phyloP scores from a whole-genome alignment of 1,140 invertebrate species.

The Lordiphosa stackelbergi region DNA sequence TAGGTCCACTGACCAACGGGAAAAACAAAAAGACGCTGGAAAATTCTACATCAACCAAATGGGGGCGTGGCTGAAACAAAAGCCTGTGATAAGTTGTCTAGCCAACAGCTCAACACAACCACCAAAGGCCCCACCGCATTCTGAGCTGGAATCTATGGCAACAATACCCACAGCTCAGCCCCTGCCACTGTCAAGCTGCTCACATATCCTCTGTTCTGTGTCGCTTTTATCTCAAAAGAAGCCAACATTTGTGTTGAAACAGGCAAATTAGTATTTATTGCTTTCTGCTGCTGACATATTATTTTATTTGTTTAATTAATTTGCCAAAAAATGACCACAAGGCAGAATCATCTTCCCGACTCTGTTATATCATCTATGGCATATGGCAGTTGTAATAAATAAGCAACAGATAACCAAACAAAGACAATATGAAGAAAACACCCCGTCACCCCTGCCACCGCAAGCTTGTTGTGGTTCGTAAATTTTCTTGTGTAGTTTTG shows the following conservation, averaged over 20 bases:
- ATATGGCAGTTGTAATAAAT: conserved; percentile 71
- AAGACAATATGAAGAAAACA: conserved; percentile 42
- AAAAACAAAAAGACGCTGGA: not conserved
- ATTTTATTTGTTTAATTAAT: conserved; percentile 76
- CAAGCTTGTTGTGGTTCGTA: conserved; percentile 43
- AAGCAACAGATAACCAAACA: conserved; percentile 67
- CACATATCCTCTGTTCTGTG: conserved; percentile 3
- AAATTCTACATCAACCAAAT: conserved; percentile 22
- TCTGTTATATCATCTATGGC: conserved; percentile 52
- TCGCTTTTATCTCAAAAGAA: conserved; percentile 57
- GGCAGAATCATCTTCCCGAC: conserved; percentile 37
- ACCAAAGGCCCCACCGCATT: conserved; percentile 2
- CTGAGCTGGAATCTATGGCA: conserved; percentile 2
- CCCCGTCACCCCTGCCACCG: not conserved
- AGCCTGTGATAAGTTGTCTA: conserved; percentile 38
- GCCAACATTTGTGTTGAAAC: conserved; percentile 72
- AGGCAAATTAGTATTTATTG: conserved; percentile 76
- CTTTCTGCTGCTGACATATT: conserved; percentile 66
- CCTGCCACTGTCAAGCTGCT: not conserved
- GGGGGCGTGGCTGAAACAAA: conserved; percentile 9
- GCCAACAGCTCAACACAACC: conserved; percentile 20
- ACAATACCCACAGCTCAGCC: not conserved
- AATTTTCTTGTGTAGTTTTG: conserved; percentile 60
- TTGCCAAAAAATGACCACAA: conserved; percentile 66
- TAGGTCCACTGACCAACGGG: conserved; percentile 3